A percentile compares a stretch with the other conserved stretches of the same genome.
Evolutionary conservation across 1,140 invertebrate species (phyloP).

Genomic region (Diplogasteroides magnus): DNA sequence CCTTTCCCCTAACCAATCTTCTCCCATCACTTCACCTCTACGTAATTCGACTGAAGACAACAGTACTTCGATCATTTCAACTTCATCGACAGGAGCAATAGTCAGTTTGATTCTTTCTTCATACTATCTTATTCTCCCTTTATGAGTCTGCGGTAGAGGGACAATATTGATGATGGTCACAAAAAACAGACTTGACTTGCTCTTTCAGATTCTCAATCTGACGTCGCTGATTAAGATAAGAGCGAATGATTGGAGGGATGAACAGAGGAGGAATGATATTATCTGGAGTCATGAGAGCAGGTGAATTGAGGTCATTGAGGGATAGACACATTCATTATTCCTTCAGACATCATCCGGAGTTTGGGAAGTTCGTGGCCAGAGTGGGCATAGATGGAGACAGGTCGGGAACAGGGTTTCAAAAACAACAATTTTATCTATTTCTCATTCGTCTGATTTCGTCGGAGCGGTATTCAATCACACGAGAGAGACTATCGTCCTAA

Average conservation of each 20-base stretch:
- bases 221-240: constrained; percentile 5
- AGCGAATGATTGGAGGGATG: constrained; percentile 24
- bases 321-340: background rate
- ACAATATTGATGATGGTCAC: too few species aligned
- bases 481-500: too few species aligned
- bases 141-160: too few species aligned
- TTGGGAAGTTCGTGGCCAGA: constrained; percentile 12
- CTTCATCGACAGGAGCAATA: too few species aligned
- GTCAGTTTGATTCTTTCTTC: too few species aligned
- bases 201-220: constrained; percentile 1
- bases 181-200: background rate
- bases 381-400: background rate
- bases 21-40: background rate
- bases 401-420: too few species aligned
- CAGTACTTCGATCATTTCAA: too few species aligned
- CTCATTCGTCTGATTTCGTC: too few species aligned
- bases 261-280: constrained; percentile 15
- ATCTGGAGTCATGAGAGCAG: constrained; percentile 20
- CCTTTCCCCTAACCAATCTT: background rate
- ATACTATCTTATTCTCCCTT: too few species aligned
- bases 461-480: too few species aligned
- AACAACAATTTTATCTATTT: too few species aligned
- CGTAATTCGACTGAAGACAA: background rate
- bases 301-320: background rate
- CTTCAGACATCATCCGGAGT: constrained; percentile 20